phyloP scores from a whole-genome alignment of 2,797 vertebrate genomes.

The Neosilurus hyrtlii region DNA sequence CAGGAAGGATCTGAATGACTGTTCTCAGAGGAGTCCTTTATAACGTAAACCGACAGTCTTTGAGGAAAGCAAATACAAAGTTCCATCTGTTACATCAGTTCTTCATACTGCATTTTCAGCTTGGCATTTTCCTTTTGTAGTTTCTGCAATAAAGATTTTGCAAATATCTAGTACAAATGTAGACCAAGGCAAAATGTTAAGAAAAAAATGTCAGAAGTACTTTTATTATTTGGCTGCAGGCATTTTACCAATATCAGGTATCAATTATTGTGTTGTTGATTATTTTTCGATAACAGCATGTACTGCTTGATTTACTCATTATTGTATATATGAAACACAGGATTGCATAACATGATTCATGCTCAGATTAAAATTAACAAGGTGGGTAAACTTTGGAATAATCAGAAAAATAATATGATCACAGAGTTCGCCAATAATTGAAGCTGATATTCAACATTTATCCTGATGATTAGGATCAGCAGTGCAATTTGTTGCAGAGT shows the following conservation, averaged over 20 bases:
- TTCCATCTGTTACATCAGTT: constrained; percentile 65
- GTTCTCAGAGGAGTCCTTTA: not conserved
- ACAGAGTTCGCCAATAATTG: too few relatives aligned
- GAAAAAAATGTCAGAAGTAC: constrained; percentile 60
- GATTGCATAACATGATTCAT: too few relatives aligned
- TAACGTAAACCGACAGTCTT: constrained; percentile 8
- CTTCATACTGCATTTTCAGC: constrained; percentile 71
- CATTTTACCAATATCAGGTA: not conserved
- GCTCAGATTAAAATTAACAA: not conserved
- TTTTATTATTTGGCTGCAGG: too few relatives aligned
- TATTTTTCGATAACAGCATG: not conserved
- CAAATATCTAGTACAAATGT: not conserved
- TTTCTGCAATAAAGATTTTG: constrained; percentile 55
- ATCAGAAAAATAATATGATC: not conserved
- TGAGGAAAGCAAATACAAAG: not conserved
- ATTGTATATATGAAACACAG: not conserved
- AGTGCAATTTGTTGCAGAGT: too few relatives aligned
- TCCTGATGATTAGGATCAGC: too few relatives aligned
- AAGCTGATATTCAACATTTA: too few relatives aligned
- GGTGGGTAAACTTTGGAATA: not conserved
- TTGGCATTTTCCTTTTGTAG: constrained; percentile 69
- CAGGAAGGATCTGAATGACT: not conserved
- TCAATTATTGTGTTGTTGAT: not conserved
- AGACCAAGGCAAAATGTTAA: constrained; percentile 26
- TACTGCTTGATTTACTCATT: not conserved